A percentile compares a stretch with the other conserved stretches of the same genome.
Evolutionary conservation across 1,140 invertebrate genomes (phyloP).

Genomic region (Theocolax elegans): DNA sequence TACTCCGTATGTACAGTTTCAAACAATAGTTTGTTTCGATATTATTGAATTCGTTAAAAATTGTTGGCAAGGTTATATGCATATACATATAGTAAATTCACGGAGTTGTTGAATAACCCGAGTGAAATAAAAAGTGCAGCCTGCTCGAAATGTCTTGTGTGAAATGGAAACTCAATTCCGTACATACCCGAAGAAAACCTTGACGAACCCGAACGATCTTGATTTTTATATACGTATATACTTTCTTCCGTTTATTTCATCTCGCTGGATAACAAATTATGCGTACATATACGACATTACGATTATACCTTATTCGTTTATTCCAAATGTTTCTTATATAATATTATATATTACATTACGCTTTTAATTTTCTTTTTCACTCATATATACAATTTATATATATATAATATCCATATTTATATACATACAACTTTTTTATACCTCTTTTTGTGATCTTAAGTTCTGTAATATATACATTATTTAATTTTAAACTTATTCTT

Average conservation of each 20-base stretch:
- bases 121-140: neutral
- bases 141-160: slow-evolving; percentile 25
- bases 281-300: neutral
- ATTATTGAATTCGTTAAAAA: too few species aligned
- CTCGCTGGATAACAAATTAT: slow-evolving; percentile 19
- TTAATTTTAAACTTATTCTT: neutral
- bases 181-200: too few species aligned
- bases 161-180: slow-evolving; percentile 7
- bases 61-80: too few species aligned
- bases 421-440: neutral
- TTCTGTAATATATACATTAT: too few species aligned
- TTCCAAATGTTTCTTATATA: slow-evolving; percentile 15
- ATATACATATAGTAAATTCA: too few species aligned
- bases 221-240: slow-evolving; percentile 27
- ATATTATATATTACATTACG: too few species aligned
- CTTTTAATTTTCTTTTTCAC: slow-evolving; percentile 15
- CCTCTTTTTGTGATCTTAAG: neutral
- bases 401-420: slow-evolving; percentile 15
- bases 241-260: slow-evolving; percentile 24
- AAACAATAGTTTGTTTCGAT: too few species aligned
- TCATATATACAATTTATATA: neutral
- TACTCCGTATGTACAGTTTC: too few species aligned
- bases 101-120: too few species aligned
- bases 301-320: slow-evolving; percentile 16
- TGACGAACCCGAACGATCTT: neutral